Percentiles rank a stretch among this genome's conserved stretches.
These are phyloP conservation scores for Telenomus remus DNA, from an alignment of 1,140 invertebrate genomes.

Conservation along the genomic window DNA sequence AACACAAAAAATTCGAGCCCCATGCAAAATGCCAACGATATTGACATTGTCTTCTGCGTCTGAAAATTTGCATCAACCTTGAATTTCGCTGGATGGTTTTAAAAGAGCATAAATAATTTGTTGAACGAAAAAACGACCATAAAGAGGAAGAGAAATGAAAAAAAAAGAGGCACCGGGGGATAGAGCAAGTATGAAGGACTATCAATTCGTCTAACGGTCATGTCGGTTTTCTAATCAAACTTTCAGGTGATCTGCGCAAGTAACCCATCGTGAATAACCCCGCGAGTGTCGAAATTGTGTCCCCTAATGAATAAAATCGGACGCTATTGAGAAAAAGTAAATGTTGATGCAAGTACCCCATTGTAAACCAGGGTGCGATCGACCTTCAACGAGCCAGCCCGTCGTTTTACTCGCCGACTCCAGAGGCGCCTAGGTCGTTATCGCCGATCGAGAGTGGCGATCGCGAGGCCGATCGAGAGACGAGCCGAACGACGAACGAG, in stretches of 20 bases:
- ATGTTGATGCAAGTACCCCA: conserved; percentile 72
- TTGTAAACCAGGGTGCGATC: conserved; percentile 63
- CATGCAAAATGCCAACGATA: too few relatives aligned
- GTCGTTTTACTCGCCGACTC: conserved; percentile 70
- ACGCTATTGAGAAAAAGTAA: conserved; percentile 10
- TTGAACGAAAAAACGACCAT: too few relatives aligned
- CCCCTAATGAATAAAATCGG: conserved; percentile 7
- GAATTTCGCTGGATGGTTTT: too few relatives aligned
- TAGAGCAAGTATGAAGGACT: not conserved
- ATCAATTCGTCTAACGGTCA: conserved; percentile 29
- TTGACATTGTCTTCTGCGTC: too few relatives aligned
- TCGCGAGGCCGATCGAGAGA: conserved; percentile 42
- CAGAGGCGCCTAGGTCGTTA: conserved; percentile 60
- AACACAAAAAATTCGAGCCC: too few relatives aligned
- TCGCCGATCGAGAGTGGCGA: conserved; percentile 68
- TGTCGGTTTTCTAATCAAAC: conserved; percentile 1
- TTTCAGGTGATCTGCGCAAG: conserved; percentile 17
- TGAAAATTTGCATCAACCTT: too few relatives aligned
- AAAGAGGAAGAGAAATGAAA: too few relatives aligned
- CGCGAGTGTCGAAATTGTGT: conserved; percentile 33
- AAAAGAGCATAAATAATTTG: too few relatives aligned
- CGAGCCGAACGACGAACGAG: conserved; percentile 57
- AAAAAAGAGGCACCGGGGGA: too few relatives aligned
- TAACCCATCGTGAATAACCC: conserved; percentile 24
- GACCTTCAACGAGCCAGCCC: conserved; percentile 65